Evolutionary conservation across 2,888 invertebrate species (phyloP).

Genomic region (Perithous albicinctus): DNA sequence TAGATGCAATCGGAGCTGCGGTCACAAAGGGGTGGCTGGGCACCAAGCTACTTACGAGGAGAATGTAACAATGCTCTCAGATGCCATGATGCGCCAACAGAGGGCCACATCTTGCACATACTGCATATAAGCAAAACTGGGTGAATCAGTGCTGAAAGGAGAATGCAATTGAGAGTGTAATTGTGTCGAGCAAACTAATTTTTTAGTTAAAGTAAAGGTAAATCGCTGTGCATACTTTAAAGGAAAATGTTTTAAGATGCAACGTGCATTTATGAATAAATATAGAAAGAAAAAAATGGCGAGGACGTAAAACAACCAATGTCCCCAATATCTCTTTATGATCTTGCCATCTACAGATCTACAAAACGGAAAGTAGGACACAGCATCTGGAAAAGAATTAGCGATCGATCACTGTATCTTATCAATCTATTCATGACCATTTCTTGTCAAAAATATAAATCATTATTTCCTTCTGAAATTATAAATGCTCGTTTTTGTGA

Average conservation of each 20-base stretch:
- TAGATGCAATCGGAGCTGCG: slow-evolving; percentile 74
- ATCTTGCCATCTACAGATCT: background rate
- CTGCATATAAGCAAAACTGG: background rate
- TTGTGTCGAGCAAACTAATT: background rate
- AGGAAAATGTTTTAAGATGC: no score
- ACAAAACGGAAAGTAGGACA: slow-evolving; percentile 11
- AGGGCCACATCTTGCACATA: background rate
- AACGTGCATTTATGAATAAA: no score
- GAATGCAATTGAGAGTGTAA: background rate
- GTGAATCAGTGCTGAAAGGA: background rate
- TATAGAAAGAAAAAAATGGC: no score
- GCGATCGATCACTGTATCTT: slow-evolving; percentile 8
- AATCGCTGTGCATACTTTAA: no score
- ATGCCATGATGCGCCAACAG: slow-evolving; percentile 22
- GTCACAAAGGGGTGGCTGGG: slow-evolving; percentile 70
- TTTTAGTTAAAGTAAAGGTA: no score
- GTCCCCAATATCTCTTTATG: background rate
- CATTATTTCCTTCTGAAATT: slow-evolving; percentile 13
- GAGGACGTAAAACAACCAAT: background rate
- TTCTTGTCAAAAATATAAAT: slow-evolving; percentile 24
- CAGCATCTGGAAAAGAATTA: background rate
- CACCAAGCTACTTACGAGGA: slow-evolving; percentile 45
- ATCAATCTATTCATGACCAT: slow-evolving; percentile 10
- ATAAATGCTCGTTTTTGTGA: slow-evolving; percentile 10
- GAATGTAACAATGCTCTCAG: slow-evolving; percentile 47